These are phyloP conservation scores for Aspidapion aeneum DNA, from an alignment of 2,888 invertebrate genomes.

Conservation along the genomic window DNA sequence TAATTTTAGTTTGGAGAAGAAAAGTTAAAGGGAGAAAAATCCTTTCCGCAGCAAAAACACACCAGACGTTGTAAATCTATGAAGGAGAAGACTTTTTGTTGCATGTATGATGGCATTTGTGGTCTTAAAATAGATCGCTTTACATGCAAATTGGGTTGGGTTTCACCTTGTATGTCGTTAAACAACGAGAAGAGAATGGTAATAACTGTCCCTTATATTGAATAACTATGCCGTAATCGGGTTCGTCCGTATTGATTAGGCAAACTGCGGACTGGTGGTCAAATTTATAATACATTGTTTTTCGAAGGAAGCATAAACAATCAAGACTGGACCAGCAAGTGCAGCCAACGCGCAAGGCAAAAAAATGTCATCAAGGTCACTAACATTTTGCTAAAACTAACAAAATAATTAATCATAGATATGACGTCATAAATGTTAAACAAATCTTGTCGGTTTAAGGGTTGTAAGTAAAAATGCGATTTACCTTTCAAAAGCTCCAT, in stretches of 20 bases:
- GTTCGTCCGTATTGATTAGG: conserved; percentile 18
- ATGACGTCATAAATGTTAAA: no score
- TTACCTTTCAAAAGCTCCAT: no score
- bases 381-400: conserved; percentile 26
- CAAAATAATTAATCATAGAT: conserved; percentile 22
- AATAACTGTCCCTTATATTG: conserved; percentile 22
- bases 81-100: no score
- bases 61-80: no score
- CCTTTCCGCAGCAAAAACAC: no score
- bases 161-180: not conserved
- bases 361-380: conserved; percentile 35
- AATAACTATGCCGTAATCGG: conserved; percentile 27
- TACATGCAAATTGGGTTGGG: not conserved
- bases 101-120: not conserved
- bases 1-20: no score
- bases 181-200: conserved; percentile 3
- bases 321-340: conserved; percentile 24
- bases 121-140: not conserved
- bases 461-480: no score
- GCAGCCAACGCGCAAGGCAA: conserved; percentile 27
- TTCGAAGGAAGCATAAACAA: conserved; percentile 24
- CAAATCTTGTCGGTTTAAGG: no score
- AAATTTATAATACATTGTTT: conserved; percentile 28
- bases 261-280: conserved; percentile 23
- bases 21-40: no score